A percentile compares a stretch with the other conserved stretches of the same genome.
phyloP scores from a whole-genome alignment of 2,888 invertebrate genomes.

The Xylota segnis region DNA sequence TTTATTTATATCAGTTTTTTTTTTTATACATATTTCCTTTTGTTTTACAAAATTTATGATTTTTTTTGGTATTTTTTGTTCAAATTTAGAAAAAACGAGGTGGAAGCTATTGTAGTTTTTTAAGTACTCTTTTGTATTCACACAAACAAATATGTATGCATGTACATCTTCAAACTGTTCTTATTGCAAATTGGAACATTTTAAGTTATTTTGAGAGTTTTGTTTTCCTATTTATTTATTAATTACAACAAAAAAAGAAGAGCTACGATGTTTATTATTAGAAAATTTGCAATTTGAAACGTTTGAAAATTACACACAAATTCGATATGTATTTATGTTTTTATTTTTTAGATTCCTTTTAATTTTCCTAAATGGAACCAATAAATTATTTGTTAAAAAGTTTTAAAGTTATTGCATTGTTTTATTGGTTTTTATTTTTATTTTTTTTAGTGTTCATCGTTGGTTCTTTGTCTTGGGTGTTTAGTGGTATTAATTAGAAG shows the following conservation, averaged over 20 bases:
- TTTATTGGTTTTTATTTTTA: background rate
- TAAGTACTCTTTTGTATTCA: conserved; percentile 17
- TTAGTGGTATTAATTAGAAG: too few relatives aligned
- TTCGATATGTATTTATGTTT: conserved; percentile 32
- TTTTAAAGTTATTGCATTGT: background rate
- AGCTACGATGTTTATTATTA: conserved; percentile 14
- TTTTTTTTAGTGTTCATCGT: background rate
- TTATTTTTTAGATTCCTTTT: conserved; percentile 36
- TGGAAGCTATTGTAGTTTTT: conserved; percentile 49
- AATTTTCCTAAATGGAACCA: conserved; percentile 42
- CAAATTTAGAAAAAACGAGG: conserved; percentile 26
- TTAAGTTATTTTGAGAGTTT: conserved; percentile 30
- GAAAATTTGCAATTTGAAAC: conserved; percentile 69
- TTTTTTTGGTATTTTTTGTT: conserved; percentile 23
- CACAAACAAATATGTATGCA: background rate
- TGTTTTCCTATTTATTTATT: conserved; percentile 74
- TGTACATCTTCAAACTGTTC: conserved; percentile 69
- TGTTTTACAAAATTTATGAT: conserved; percentile 26
- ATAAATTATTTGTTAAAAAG: conserved; percentile 59
- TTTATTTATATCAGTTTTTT: conserved; percentile 24
- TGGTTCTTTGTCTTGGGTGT: too few relatives aligned
- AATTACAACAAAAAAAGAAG: conserved; percentile 5
- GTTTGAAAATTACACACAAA: conserved; percentile 66
- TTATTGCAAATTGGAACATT: conserved; percentile 62
- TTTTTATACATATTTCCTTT: too few relatives aligned